Evolutionary conservation across 2,888 invertebrate species (phyloP).

Genomic region (Ophioninae sp.): DNA sequence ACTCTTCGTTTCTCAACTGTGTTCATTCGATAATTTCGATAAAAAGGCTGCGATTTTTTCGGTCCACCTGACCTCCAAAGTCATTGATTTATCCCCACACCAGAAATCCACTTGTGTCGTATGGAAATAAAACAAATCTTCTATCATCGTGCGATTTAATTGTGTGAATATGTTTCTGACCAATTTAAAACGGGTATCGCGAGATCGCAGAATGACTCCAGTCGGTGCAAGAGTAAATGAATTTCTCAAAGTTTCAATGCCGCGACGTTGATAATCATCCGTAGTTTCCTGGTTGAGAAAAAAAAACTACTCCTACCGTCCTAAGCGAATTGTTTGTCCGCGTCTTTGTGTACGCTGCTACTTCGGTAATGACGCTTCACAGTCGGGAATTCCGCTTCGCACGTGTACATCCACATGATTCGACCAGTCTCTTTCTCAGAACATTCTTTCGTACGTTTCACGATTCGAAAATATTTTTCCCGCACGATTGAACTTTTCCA

Average conservation of each 20-base stretch:
- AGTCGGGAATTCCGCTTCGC: slow-evolving; percentile 10
- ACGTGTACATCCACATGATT: slow-evolving; percentile 1
- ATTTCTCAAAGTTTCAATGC: not conserved
- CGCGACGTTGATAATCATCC: not conserved
- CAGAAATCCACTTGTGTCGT: not conserved
- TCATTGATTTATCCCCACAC: not conserved
- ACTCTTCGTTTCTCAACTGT: not conserved
- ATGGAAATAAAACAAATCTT: not conserved
- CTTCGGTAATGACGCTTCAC: slow-evolving; percentile 2
- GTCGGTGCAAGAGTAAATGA: not conserved
- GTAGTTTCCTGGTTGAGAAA: not conserved
- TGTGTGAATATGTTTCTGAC: not conserved
- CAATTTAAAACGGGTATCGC: not conserved
- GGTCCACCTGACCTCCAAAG: not conserved
- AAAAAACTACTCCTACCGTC: not conserved
- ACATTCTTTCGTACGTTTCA: slow-evolving; percentile 6
- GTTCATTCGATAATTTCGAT: not conserved
- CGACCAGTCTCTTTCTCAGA: slow-evolving; percentile 1
- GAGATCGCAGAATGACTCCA: not conserved
- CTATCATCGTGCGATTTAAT: not conserved
- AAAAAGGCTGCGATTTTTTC: not conserved
- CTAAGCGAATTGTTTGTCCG: not conserved
- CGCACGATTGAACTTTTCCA: not conserved
- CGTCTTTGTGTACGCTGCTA: not conserved
- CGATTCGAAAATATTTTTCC: slow-evolving; percentile 1